Percentiles rank a stretch among this genome's conserved stretches.
These are phyloP conservation scores for Polyploca ridens DNA, from an alignment of 2,888 invertebrate species.

Conservation along the genomic window DNA sequence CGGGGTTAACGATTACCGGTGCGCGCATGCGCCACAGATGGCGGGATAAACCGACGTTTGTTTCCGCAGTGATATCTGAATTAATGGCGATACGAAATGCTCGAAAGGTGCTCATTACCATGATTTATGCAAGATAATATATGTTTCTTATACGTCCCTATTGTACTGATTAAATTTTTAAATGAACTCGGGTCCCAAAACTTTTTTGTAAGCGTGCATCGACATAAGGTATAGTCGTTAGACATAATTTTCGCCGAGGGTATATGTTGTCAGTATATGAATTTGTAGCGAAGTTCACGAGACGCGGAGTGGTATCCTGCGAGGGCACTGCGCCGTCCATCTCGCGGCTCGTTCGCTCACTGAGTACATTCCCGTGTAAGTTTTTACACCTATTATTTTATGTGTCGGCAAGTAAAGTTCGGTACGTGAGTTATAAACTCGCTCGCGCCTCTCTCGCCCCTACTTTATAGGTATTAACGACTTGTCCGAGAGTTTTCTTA, in stretches of 20 bases:
- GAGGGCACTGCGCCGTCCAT: conserved; percentile 65
- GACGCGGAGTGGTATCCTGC: conserved; percentile 29
- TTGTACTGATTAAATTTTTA: conserved; percentile 66
- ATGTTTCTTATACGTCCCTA: conserved; percentile 67
- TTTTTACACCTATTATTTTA: conserved; percentile 85
- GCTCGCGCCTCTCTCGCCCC: conserved; percentile 84
- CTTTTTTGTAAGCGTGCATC: conserved; percentile 30
- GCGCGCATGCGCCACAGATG: conserved; percentile 82
- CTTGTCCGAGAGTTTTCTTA: conserved; percentile 85
- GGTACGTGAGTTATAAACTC: conserved; percentile 85
- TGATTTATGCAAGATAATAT: conserved; percentile 82
- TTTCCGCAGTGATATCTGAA: conserved; percentile 85
- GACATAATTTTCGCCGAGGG: conserved; percentile 16
- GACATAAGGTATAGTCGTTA: conserved; percentile 5
- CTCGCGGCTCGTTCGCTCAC: conserved; percentile 77
- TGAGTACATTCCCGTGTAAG: conserved; percentile 85
- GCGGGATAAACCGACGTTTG: conserved; percentile 83
- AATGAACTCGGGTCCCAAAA: conserved; percentile 47
- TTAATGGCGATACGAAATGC: conserved; percentile 82
- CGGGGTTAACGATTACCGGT: conserved; percentile 84
- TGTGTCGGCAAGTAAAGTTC: conserved; percentile 85
- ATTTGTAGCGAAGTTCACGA: conserved; percentile 36
- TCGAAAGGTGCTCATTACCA: conserved; percentile 84
- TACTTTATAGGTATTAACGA: conserved; percentile 85
- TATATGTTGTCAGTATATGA: conserved; percentile 38